Conservation (phyloP, 1,140 invertebrate genomes). For the Trissolcus basalis region DNA sequence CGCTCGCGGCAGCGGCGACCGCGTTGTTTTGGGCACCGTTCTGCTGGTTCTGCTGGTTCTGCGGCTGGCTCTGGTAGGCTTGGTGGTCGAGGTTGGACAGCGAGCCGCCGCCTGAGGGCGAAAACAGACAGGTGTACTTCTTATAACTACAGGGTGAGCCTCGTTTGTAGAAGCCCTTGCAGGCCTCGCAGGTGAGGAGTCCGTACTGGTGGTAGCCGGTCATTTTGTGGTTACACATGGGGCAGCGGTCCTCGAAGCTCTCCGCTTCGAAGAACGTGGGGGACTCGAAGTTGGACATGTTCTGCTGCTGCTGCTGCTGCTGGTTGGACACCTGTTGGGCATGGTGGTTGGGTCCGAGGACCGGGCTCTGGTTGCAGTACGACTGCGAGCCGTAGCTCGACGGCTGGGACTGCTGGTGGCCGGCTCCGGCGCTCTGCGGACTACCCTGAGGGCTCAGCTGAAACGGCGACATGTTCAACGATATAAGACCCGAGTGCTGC, state of each 20-base stretch:
- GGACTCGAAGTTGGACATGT: slow-evolving; percentile 71
- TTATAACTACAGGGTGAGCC: slow-evolving; percentile 96
- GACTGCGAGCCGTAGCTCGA: slow-evolving; percentile 66
- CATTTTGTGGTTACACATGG: slow-evolving; percentile 99
- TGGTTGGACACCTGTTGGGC: slow-evolving; percentile 36
- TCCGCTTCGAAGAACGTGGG: slow-evolving; percentile 85
- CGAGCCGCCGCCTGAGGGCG: slow-evolving; percentile 78
- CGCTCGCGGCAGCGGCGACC: neutral
- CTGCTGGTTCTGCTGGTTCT: slow-evolving; percentile 10
- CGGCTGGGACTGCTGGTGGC: slow-evolving; percentile 63
- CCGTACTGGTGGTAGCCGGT: slow-evolving; percentile 99
- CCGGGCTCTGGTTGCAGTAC: slow-evolving; percentile 71
- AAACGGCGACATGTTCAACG: slow-evolving; percentile 89
- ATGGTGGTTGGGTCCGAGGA: slow-evolving; percentile 66
- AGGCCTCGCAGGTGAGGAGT: slow-evolving; percentile 98
- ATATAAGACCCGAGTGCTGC: slow-evolving; percentile 88
- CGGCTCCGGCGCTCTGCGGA: slow-evolving; percentile 72
- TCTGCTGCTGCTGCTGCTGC: slow-evolving; percentile 46
- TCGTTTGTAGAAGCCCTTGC: slow-evolving; percentile 99
- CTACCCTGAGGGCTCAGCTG: slow-evolving; percentile 82
- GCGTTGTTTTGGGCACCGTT: neutral
- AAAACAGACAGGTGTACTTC: slow-evolving; percentile 92
- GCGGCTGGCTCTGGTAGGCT: slow-evolving; percentile 53
- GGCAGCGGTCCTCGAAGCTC: slow-evolving; percentile 96
- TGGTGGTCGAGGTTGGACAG: slow-evolving; percentile 42